phyloP scores from a whole-genome alignment of 2,797 vertebrate species.

The Rhabdomys pumilio region DNA sequence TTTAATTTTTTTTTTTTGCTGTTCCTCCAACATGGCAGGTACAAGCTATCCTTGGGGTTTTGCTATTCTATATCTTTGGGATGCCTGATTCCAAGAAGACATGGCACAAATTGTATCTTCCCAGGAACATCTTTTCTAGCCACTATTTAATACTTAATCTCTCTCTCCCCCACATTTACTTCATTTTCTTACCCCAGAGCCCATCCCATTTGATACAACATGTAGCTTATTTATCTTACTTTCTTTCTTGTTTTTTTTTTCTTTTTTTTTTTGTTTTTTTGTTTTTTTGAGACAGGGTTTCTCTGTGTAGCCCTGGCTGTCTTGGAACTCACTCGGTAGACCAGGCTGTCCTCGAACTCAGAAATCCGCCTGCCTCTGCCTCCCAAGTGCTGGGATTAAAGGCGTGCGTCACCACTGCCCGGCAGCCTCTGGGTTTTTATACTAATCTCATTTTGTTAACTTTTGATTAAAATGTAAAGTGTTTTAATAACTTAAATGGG shows the following conservation, averaged over 20 bases:
- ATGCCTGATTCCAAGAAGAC: background rate
- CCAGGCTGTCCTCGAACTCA: no score
- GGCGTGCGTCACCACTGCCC: no score
- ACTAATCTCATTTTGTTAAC: no score
- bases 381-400: no score
- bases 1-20: background rate
- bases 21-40: background rate
- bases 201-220: background rate
- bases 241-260: background rate
- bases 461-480: no score
- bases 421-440: no score
- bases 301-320: no score
- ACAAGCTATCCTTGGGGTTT: background rate
- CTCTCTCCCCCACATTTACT: background rate
- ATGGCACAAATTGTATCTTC: accelerated
- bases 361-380: no score
- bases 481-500: no score
- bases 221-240: background rate
- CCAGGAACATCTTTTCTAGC: background rate
- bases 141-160: background rate
- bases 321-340: no score
- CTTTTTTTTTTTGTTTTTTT: no score
- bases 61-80: background rate
- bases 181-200: background rate
- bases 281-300: no score